A percentile compares a stretch with the other conserved stretches of the same genome.
Conservation (phyloP, 2,797 vertebrate species). For the Aeoliscus strigatus region DNA sequence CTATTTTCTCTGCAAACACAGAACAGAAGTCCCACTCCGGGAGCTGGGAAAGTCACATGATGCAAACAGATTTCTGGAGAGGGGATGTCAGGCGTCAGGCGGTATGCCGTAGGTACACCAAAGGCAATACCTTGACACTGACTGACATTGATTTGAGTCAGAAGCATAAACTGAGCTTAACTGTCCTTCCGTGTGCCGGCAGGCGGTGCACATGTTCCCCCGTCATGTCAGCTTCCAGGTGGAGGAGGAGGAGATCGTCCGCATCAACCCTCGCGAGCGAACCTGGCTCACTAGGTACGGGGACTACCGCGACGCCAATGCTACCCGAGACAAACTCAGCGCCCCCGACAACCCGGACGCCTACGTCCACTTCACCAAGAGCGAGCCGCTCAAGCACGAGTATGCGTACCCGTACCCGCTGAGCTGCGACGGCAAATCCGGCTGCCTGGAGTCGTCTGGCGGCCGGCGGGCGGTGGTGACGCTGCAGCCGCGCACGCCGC, state of each 20-base stretch:
- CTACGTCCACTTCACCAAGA: constrained; percentile 85
- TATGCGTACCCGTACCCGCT: constrained; percentile 86
- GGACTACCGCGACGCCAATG: constrained; percentile 88
- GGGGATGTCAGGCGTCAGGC: too few species aligned
- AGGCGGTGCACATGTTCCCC: constrained; percentile 82
- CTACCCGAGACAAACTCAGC: constrained; percentile 71
- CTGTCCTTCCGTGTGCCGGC: constrained; percentile 3
- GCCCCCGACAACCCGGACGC: constrained; percentile 75
- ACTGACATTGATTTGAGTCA: too few species aligned
- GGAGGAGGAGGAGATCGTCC: constrained; percentile 88
- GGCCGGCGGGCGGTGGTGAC: constrained; percentile 74
- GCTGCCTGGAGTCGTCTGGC: constrained; percentile 35
- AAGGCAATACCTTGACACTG: too few species aligned
- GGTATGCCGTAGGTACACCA: too few species aligned
- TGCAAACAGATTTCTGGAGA: too few species aligned
- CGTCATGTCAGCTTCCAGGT: constrained; percentile 84
- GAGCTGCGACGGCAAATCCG: constrained; percentile 74
- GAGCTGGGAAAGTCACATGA: too few species aligned
- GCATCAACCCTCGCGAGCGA: constrained; percentile 87
- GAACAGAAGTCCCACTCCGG: too few species aligned
- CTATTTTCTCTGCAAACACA: too few species aligned
- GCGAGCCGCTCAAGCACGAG: constrained; percentile 82
- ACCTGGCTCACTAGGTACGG: constrained; percentile 90
- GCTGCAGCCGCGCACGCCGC: constrained; percentile 75
- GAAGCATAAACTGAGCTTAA: too few species aligned